phyloP scores from a whole-genome alignment of 2,888 invertebrate species.

The Eilema griseolum region DNA sequence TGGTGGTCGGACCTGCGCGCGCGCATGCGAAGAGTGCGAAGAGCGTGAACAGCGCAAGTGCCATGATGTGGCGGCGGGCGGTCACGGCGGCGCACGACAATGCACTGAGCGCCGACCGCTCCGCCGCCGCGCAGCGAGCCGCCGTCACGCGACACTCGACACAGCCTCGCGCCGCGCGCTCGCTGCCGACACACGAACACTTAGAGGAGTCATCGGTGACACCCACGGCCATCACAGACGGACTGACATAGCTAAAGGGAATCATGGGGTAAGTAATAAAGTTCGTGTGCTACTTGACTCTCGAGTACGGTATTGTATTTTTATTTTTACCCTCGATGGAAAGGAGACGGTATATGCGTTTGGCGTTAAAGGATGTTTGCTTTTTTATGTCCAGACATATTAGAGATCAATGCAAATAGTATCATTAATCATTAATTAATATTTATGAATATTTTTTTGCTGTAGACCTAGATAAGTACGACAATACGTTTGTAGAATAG shows the following conservation, averaged over 20 bases:
- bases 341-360: too few species aligned
- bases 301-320: too few species aligned
- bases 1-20: conserved; percentile 60
- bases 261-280: too few species aligned
- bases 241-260: not conserved
- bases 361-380: too few species aligned
- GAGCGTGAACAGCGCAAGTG: conserved; percentile 56
- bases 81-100: conserved; percentile 50
- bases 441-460: too few species aligned
- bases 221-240: not conserved
- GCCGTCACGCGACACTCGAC: conserved; percentile 22
- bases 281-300: too few species aligned
- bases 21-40: conserved; percentile 56
- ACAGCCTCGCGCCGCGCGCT: not conserved
- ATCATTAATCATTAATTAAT: too few species aligned
- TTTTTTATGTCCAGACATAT: too few species aligned
- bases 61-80: conserved; percentile 51
- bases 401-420: too few species aligned
- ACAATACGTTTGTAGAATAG: too few species aligned
- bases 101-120: conserved; percentile 57
- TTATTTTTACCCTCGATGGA: too few species aligned
- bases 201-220: conserved; percentile 1
- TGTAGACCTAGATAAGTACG: too few species aligned
- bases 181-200: not conserved
- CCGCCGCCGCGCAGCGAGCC: conserved; percentile 18